Percentiles rank a stretch among this genome's conserved stretches.
Conservation (phyloP, 2,113 vertebrate genomes). For the Plestiodon gilberti region DNA sequence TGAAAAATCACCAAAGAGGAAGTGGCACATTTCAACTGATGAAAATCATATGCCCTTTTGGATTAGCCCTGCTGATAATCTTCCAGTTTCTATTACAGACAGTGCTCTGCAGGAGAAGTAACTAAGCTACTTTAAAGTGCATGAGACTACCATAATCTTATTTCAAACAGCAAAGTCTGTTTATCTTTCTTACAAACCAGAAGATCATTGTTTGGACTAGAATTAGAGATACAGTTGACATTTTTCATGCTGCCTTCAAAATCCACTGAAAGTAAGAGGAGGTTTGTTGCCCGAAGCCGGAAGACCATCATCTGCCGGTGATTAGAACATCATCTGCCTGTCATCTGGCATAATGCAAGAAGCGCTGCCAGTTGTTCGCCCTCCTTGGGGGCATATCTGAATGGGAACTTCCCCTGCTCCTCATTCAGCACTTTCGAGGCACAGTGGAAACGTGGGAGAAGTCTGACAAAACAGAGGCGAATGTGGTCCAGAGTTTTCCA, state of each 20-base stretch:
- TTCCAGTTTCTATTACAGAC: neutral
- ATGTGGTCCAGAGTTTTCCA: neutral
- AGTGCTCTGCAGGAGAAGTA: conserved; percentile 4
- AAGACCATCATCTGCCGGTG: neutral
- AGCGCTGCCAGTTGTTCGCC: neutral
- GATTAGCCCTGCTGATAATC: neutral
- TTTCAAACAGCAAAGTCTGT: conserved; percentile 29
- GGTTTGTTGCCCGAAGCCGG: neutral
- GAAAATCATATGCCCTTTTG: neutral
- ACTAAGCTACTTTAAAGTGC: conserved; percentile 19
- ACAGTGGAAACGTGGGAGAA: neutral
- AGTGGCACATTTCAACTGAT: neutral
- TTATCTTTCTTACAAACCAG: neutral
- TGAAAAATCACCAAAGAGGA: neutral
- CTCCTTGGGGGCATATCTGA: neutral
- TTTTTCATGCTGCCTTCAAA: neutral
- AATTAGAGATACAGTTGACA: conserved; percentile 30
- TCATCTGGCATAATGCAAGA: neutral
- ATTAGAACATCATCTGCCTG: neutral
- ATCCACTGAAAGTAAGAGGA: neutral
- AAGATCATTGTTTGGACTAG: neutral
- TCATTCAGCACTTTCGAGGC: neutral
- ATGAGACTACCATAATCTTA: conserved; percentile 1
- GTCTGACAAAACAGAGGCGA: neutral
- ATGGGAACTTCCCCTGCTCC: neutral